phyloP scores from a whole-genome alignment of 92 coral and sea anemone species.

The Phymanthus crucifer region DNA sequence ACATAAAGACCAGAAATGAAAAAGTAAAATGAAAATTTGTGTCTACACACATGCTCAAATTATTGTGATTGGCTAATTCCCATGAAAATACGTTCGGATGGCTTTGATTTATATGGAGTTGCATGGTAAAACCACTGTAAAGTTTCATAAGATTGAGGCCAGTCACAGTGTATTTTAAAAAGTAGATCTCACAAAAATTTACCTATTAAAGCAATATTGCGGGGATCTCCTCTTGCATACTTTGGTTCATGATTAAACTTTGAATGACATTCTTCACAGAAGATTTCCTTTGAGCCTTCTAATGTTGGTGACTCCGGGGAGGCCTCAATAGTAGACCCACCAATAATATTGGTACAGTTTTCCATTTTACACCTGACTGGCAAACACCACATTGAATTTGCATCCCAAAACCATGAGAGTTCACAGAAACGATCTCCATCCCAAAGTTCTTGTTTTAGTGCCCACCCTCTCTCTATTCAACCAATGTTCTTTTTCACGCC shows the following conservation, averaged over 20 bases:
- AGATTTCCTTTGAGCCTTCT: slow-evolving; percentile 52
- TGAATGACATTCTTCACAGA: slow-evolving; percentile 50
- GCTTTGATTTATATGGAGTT: not conserved
- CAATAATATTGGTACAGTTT: slow-evolving; percentile 50
- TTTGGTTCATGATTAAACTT: slow-evolving; percentile 54
- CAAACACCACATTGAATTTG: not conserved
- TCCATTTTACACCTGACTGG: slow-evolving; percentile 56
- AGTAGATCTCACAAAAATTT: slow-evolving; percentile 19
- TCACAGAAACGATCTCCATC: slow-evolving; percentile 23
- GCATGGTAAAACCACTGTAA: not conserved
- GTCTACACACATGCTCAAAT: not conserved
- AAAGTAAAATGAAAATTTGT: not conserved
- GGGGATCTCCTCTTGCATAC: slow-evolving; percentile 61
- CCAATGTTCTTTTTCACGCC: slow-evolving; percentile 72
- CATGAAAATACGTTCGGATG: not conserved
- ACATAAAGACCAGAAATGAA: not conserved
- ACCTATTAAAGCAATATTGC: slow-evolving; percentile 68
- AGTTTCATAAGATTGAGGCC: not conserved
- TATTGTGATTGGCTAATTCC: not conserved
- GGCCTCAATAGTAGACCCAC: slow-evolving; percentile 41
- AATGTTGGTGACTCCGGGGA: slow-evolving; percentile 34
- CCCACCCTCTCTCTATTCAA: slow-evolving; percentile 40
- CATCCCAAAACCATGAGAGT: slow-evolving; percentile 16
- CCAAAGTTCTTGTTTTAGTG: slow-evolving; percentile 2
- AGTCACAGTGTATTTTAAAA: not conserved